Conservation (phyloP, 2,797 vertebrate species). For the Loriculus beryllinus region DNA sequence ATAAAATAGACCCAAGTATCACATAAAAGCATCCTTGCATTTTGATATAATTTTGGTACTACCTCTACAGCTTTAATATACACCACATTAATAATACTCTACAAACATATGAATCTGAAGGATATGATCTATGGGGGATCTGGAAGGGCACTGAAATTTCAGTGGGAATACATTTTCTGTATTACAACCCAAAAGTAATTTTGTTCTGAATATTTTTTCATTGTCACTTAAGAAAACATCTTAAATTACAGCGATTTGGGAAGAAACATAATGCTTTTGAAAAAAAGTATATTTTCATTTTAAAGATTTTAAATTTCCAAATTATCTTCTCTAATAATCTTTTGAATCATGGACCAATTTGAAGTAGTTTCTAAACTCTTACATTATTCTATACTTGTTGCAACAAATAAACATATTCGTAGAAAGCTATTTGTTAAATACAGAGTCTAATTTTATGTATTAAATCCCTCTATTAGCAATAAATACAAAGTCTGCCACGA, state of each 20-base stretch:
- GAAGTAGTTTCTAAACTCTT: background rate
- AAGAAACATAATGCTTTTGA: background rate
- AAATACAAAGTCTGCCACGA: background rate
- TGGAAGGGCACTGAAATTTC: background rate
- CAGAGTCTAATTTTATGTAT: background rate
- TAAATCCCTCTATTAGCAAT: background rate
- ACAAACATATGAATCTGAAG: background rate
- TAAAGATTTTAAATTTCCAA: background rate
- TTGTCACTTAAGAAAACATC: background rate
- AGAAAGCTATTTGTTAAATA: background rate
- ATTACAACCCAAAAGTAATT: background rate
- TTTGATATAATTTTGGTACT: background rate
- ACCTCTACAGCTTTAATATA: background rate
- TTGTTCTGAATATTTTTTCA: background rate
- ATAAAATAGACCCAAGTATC: background rate
- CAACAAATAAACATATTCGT: background rate
- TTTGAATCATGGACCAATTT: background rate
- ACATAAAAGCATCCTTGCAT: background rate
- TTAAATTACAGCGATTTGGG: background rate
- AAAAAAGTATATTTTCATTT: background rate
- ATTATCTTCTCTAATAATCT: background rate
- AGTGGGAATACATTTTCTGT: background rate
- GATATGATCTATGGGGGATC: background rate
- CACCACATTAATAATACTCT: background rate
- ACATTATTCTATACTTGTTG: background rate